Conservation (phyloP, 2,797 vertebrate genomes). For the Coccyzus lansbergi region DNA sequence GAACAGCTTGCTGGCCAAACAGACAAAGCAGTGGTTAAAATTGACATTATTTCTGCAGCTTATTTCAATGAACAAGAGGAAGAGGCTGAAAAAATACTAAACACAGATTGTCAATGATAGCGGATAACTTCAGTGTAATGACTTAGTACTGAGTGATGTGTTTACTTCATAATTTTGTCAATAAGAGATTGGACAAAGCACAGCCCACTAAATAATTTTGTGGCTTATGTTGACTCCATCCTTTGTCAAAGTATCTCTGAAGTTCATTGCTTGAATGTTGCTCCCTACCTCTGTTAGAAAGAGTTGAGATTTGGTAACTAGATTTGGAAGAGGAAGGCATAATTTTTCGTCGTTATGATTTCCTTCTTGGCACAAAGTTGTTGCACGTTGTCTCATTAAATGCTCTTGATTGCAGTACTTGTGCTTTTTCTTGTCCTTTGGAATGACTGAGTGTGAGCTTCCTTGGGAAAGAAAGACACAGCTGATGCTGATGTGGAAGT, state of each 20-base stretch:
- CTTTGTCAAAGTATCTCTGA: neutral
- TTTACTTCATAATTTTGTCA: constrained; percentile 17
- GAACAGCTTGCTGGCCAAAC: neutral
- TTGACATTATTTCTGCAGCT: neutral
- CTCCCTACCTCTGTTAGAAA: neutral
- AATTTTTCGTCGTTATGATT: neutral
- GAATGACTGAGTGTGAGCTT: neutral
- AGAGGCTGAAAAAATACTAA: neutral
- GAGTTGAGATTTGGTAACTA: neutral
- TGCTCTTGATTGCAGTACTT: neutral
- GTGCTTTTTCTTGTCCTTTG: neutral
- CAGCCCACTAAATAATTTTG: neutral
- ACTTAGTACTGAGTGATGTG: neutral
- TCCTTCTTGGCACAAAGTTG: neutral
- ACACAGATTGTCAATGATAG: neutral
- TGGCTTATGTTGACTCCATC: neutral
- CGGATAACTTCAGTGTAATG: neutral
- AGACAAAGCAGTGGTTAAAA: neutral
- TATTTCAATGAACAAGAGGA: neutral
- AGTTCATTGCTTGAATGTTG: neutral
- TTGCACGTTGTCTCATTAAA: neutral
- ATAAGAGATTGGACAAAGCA: neutral
- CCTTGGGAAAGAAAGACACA: neutral
- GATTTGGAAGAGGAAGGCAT: neutral
- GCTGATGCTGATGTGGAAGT: neutral